Evolutionary conservation across 1,140 invertebrate genomes (phyloP).

Genomic region (Potamilus streckersoni): DNA sequence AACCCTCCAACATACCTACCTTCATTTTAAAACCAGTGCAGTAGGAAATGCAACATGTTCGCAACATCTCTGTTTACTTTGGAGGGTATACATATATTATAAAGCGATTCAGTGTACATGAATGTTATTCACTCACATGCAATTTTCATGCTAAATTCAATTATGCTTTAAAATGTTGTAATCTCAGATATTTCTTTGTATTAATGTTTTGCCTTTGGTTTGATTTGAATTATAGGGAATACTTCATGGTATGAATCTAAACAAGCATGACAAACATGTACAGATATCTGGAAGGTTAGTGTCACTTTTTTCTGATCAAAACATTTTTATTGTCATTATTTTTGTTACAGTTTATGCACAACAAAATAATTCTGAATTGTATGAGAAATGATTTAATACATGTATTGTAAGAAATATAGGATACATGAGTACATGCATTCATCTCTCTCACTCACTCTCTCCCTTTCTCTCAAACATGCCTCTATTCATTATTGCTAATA

Average conservation of each 20-base stretch:
- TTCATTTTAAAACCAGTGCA: too few species aligned
- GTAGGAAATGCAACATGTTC: neutral
- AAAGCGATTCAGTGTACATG: neutral
- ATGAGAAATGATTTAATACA: too few species aligned
- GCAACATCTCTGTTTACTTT: neutral
- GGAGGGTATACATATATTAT: neutral
- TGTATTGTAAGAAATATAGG: too few species aligned
- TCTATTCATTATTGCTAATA: too few species aligned
- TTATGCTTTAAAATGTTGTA: neutral
- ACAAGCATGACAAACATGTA: constrained; percentile 82
- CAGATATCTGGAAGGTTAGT: constrained; percentile 90
- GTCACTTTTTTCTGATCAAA: neutral
- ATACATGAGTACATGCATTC: too few species aligned
- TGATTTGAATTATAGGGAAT: constrained; percentile 39
- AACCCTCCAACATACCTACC: too few species aligned
- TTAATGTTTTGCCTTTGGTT: neutral
- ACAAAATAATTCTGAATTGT: too few species aligned
- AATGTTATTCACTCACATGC: neutral
- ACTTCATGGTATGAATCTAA: constrained; percentile 79
- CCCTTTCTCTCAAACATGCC: too few species aligned
- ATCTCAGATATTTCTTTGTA: neutral
- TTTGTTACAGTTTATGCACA: neutral
- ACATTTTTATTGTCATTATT: neutral
- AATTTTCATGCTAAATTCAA: too few species aligned
- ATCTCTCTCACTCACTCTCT: too few species aligned